Percentiles rank a stretch among this genome's conserved stretches.
phyloP scores from a whole-genome alignment of 1,140 invertebrate species.

The Lucilia sericata region DNA sequence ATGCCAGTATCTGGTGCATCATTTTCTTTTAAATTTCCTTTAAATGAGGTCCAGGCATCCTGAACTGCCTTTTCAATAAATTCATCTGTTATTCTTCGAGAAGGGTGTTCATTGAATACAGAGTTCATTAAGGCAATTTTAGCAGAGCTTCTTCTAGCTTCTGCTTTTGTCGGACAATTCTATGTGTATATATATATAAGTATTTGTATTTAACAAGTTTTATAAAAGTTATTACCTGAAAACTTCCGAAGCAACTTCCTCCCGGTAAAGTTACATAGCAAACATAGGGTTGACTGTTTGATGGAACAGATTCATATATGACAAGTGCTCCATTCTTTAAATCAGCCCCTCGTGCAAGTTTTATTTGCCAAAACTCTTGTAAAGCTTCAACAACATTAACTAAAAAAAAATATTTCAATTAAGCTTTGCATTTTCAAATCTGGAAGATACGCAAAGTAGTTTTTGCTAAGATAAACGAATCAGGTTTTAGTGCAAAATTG shows the following conservation, averaged over 20 bases:
- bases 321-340: slow-evolving; percentile 91
- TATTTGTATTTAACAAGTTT: neutral
- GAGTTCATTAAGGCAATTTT: slow-evolving; percentile 98
- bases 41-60: slow-evolving; percentile 82
- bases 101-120: slow-evolving; percentile 96
- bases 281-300: slow-evolving; percentile 89
- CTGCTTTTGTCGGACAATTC: slow-evolving; percentile 95
- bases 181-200: slow-evolving; percentile 63
- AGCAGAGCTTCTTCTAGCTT: slow-evolving; percentile 91
- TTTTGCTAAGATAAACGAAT: too few species aligned
- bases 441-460: too few species aligned
- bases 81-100: slow-evolving; percentile 90
- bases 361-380: slow-evolving; percentile 98
- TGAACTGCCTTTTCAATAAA: slow-evolving; percentile 94
- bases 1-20: slow-evolving; percentile 88
- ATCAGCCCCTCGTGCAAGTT: slow-evolving; percentile 87
- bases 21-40: slow-evolving; percentile 75
- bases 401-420: slow-evolving; percentile 69
- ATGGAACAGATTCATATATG: slow-evolving; percentile 94
- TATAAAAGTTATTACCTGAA: slow-evolving; percentile 76
- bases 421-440: too few species aligned
- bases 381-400: slow-evolving; percentile 95
- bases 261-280: slow-evolving; percentile 95
- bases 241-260: slow-evolving; percentile 95
- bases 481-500: too few species aligned